Base-by-base conservation (phyloP, 2,888 invertebrate species). In the Amiota mariae region DNA sequence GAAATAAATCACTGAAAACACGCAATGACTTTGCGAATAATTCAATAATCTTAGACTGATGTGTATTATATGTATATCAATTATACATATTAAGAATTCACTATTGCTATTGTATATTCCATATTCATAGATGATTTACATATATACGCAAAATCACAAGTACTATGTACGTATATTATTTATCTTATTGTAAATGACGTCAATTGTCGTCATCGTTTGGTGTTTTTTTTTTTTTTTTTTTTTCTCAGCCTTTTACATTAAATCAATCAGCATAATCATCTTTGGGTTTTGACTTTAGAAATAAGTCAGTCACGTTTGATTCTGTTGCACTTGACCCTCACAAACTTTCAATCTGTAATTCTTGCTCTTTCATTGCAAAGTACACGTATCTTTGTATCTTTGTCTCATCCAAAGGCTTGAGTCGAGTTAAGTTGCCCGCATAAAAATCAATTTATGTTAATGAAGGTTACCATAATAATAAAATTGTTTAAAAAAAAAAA, bases 241-340 rank as follows among this genome's bases (percentile, higher is more conserved):
- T 51, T 51, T n/a, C n/a, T n/a, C n/a, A n/a, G 4, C 10, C 12
- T 51, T 20, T 15, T 15, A 59, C 67, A 68, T 66, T 9, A 47
- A 47, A 48, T 66, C 20, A 51, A 68, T 67, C 51, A 67, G 24
- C 67, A 47, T 18, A 54, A 68, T 24, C 46, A 54, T 51, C 67
- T 24, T 48, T 51, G 67, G 36, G 36, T 36, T 68, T 48, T 54
- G 51, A 51, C 67, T 68, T 68, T 68, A 48, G n/a, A 68, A 68
- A 48, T 68, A 24, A 68, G 67, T 68, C 51, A 68, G 67, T 68
- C 67, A 68, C 67, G 67, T 68, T 68, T 68, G 8, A 68, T 20
- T 68, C 12, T 15, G 18, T 24, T 54, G 67, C 67, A 68, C 67
- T 68, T 68, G 67, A 68, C 67, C 36, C 36, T 36, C 36, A 6